These are phyloP conservation scores for Thysanoteuthis rhombus DNA, from an alignment of 2,888 invertebrate genomes.

Conservation along the genomic window DNA sequence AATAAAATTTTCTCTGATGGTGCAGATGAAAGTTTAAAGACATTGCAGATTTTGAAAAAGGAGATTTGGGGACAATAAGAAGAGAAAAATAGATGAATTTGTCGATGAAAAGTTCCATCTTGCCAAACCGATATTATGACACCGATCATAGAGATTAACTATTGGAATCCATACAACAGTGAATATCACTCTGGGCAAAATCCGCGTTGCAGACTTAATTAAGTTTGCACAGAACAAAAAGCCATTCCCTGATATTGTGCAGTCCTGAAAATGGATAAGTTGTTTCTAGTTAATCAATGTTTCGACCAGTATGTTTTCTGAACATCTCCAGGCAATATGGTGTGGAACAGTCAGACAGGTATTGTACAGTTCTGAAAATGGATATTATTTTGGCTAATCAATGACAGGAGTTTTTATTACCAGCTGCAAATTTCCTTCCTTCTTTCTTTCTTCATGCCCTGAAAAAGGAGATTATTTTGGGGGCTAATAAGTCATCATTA, in stretches of 20 bases:
- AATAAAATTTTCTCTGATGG: background rate
- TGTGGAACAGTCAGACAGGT: background rate
- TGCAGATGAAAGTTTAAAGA: background rate
- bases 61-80: background rate
- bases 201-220: background rate
- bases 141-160: background rate
- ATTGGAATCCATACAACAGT: background rate
- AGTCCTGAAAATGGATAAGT: background rate
- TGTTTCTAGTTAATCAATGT: background rate
- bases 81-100: background rate
- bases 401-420: background rate
- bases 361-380: background rate
- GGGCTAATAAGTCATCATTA: too few species aligned
- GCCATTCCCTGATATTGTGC: background rate
- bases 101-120: background rate
- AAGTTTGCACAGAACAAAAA: conserved; percentile 1
- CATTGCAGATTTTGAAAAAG: background rate
- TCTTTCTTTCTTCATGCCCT: too few species aligned
- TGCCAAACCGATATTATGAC: background rate
- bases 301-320: background rate
- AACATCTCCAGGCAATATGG: background rate
- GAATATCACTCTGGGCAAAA: background rate
- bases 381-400: background rate
- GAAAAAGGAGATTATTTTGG: too few species aligned
- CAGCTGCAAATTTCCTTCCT: too few species aligned